Percentiles rank a stretch among this genome's conserved stretches.
phyloP scores from a whole-genome alignment of 2,797 vertebrate genomes.

The Aphelocoma californica region DNA sequence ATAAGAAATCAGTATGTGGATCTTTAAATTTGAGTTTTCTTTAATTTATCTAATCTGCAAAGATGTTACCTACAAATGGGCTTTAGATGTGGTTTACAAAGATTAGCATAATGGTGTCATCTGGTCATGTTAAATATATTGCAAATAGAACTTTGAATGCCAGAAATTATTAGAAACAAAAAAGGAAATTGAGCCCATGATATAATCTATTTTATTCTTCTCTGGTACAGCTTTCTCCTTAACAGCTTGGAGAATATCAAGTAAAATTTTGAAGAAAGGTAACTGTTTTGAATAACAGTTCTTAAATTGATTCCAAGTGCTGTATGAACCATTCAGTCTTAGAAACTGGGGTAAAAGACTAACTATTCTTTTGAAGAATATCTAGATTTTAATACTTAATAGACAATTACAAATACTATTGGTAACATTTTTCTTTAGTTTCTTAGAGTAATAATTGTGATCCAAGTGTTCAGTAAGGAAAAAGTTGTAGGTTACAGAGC shows the following conservation, averaged over 20 bases:
- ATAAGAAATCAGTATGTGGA: accelerated
- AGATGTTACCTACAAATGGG: neutral
- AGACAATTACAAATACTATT: neutral
- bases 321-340: neutral
- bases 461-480: neutral
- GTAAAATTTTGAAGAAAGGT: neutral
- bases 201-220: neutral
- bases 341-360: neutral
- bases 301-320: neutral
- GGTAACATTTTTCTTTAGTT: neutral
- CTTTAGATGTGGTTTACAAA: neutral
- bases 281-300: neutral
- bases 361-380: neutral
- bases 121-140: neutral
- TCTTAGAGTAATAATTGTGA: neutral
- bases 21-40: neutral
- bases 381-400: neutral
- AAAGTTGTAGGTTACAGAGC: neutral
- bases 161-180: neutral
- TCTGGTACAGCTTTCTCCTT: neutral
- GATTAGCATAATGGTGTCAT: neutral
- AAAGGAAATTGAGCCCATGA: neutral
- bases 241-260: neutral
- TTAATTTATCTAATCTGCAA: neutral
- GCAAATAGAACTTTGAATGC: neutral